Base-by-base conservation (phyloP, 2,797 vertebrate genomes). In the Picus viridis region DNA sequence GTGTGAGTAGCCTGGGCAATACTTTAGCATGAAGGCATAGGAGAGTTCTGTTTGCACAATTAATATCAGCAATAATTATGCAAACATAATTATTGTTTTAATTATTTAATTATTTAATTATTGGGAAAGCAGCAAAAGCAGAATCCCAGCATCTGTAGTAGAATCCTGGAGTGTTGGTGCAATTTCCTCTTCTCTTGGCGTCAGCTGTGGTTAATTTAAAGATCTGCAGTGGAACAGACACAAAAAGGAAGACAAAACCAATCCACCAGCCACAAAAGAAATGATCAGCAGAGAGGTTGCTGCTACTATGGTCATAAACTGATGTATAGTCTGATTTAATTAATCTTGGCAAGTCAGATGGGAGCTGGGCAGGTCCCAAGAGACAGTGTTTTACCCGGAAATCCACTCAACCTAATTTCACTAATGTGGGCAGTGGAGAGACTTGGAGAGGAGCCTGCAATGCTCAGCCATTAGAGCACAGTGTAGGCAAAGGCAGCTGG, bases 371-470 rank as follows among this genome's bases (percentile, higher is more conserved):
- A 97, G 90, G 96, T 97, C 98, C 97, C 97, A 97, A 96, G 97
- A 98, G 97, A 94, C 95, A 96, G 94, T 96, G 89, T 97, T 98
- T 97, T 98, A 97, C 97, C 97, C 94, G 84, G 98, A 98, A 98
- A 98, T 97, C 97, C 97, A 98, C 97, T 98, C 97, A 98, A 97
- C 97, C 96, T 98, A 97, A 98, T 98, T 98, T 98, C 97, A 95
- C 95, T 97, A 98, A 98, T 98, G 97, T 95, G 94, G 97, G 96
- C 96, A 97, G 90, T 92, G 90, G 90, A 97, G 95, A 94, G 96
- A 95, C 84, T 97, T 98, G 97, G 97, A 97, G 67, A 64, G 9
- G 57, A 95, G 97, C 97, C 98, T 97, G 95, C 90, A 43, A 96
- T 53, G 3, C 87, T 86, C 95, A 96, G 86, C 97, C 95, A 97